phyloP scores from a whole-genome alignment of 2,888 invertebrate genomes.

The Germaria angustata region DNA sequence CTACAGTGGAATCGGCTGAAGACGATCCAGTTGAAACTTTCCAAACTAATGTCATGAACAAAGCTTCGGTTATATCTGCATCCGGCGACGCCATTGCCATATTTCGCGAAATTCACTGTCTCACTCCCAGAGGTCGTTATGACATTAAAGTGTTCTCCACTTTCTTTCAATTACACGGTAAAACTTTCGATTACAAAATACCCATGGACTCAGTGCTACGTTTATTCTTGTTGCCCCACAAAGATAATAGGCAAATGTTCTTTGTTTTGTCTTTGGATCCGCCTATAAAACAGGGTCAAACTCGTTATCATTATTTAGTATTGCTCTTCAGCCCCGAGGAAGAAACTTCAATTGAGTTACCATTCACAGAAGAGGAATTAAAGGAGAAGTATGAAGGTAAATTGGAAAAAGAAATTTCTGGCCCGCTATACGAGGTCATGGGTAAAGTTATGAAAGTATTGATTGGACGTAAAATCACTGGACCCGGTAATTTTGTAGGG shows the following conservation, averaged over 20 bases:
- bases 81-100: slow-evolving; percentile 99
- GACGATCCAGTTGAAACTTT: slow-evolving; percentile 98
- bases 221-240: slow-evolving; percentile 96
- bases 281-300: slow-evolving; percentile 99
- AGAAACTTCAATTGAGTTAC: slow-evolving; percentile 93
- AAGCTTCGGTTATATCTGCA: slow-evolving; percentile 98
- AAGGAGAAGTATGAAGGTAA: slow-evolving; percentile 96
- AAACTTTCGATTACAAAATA: slow-evolving; percentile 99
- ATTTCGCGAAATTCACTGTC: slow-evolving; percentile 97
- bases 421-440: slow-evolving; percentile 96
- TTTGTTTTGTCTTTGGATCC: slow-evolving; percentile 99
- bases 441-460: slow-evolving; percentile 98
- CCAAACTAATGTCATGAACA: slow-evolving; percentile 96
- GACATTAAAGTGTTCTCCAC: slow-evolving; percentile 95
- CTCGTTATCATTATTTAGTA: slow-evolving; percentile 97
- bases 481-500: slow-evolving; percentile 95
- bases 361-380: slow-evolving; percentile 94
- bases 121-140: slow-evolving; percentile 96
- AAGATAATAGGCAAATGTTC: slow-evolving; percentile 98
- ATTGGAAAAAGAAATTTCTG: slow-evolving; percentile 92
- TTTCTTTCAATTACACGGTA: slow-evolving; percentile 96
- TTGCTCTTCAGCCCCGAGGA: slow-evolving; percentile 97
- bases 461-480: slow-evolving; percentile 95
- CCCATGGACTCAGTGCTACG: slow-evolving; percentile 97
- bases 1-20: slow-evolving; percentile 92